Evolutionary conservation across 2,113 vertebrate species (phyloP), one percentile per base, ranked within the genome.

Genomic region (Mormoops blainvillei): DNA sequence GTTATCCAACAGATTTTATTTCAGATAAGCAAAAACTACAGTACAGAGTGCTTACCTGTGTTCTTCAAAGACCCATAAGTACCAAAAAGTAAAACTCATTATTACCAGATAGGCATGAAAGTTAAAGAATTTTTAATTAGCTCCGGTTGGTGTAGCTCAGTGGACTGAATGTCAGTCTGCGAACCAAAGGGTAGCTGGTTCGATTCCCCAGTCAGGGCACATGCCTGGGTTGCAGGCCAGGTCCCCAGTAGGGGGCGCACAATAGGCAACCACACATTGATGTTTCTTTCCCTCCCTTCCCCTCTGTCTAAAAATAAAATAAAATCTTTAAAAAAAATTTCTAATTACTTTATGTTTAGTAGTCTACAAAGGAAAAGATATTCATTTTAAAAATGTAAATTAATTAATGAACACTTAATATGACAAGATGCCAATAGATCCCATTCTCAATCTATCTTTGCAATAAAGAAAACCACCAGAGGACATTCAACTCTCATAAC

Each of bases 331-430:
- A n/a, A n/a, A n/a, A n/a, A n/a, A n/a, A n/a, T n/a, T 94, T 86
- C 43, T 89, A 85, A 85, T 70, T 83, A 81, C 22, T 77, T 52
- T 73, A n/a, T 74, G 58, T 73, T 91, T 91, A 45, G 50, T 22
- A 90, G 73, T 91, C 36, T 93, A 89, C 2, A 56, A 82, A 54
- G 43, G 54, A 78, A 88, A 93, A 71, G 3, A 87, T 28, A 88
- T 87, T 83, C 3, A 4, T 83, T 89, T 94, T 77, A 68, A 56
- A 77, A 85, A 89, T 11, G 31, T 41, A 77, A 78, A 82, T 88
- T 89, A 84, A 85, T 90, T 93, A 91, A 94, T 41, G 87, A 94
- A 95, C 36, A 85, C 18, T 58, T 87, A 89, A 92, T 15, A 90
- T 70, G 54, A 33, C 19, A 81, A 91, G 71, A 80, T 68, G 48